A percentile compares a stretch with the other conserved stretches of the same genome.
Conservation (phyloP, 2,888 invertebrate species). For the Xestia rhomboidea region DNA sequence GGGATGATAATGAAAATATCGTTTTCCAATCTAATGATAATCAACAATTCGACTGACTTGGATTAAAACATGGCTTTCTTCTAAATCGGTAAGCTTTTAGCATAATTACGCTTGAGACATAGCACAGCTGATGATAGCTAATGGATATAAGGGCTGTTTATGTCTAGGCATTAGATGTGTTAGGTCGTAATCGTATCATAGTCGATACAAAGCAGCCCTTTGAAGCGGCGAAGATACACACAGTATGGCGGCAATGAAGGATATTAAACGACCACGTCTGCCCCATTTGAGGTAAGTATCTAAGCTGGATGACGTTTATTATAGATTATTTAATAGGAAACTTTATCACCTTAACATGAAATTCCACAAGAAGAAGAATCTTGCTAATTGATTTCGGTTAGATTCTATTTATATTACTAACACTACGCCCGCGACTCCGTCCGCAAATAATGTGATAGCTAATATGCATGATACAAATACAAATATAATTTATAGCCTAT, state of each 20-base stretch:
- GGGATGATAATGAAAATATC: constrained; percentile 14
- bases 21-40: not conserved
- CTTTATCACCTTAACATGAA: not conserved
- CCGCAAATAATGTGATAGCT: too few relatives aligned
- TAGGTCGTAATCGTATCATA: constrained; percentile 15
- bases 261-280: constrained; percentile 7
- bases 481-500: too few relatives aligned
- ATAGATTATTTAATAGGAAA: not conserved
- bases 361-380: not conserved
- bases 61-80: not conserved
- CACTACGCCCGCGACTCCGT: too few relatives aligned
- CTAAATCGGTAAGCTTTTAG: not conserved
- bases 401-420: not conserved
- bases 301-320: constrained; percentile 1
- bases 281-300: not conserved
- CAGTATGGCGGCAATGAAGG: constrained; percentile 2
- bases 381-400: not conserved
- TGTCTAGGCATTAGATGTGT: not conserved
- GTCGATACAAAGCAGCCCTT: constrained; percentile 6
- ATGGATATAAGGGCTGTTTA: not conserved
- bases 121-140: not conserved
- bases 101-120: not conserved
- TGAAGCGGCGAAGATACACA: constrained; percentile 3
- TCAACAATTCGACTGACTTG: not conserved
- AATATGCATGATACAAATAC: too few relatives aligned